These are phyloP conservation scores for Mechanitis mazaeus DNA, from an alignment of 2,888 invertebrate genomes.

Conservation along the genomic window DNA sequence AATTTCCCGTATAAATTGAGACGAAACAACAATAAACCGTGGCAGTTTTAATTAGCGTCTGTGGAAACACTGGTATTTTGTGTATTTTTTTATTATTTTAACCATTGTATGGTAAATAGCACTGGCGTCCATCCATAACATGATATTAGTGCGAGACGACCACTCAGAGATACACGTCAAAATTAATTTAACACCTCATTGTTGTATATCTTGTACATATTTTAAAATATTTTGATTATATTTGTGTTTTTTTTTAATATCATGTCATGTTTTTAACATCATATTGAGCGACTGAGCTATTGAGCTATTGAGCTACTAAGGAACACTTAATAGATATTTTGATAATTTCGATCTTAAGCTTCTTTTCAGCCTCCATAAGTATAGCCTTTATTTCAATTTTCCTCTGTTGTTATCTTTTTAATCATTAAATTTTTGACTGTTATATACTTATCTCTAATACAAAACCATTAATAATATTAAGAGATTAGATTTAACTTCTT, in stretches of 20 bases:
- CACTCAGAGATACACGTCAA: slow-evolving; percentile 12
- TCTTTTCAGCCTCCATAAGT: too few species aligned
- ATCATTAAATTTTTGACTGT: too few species aligned
- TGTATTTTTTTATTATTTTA: slow-evolving; percentile 54
- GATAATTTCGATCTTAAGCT: too few species aligned
- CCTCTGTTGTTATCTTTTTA: too few species aligned
- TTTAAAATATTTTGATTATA: too few species aligned
- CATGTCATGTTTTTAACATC: too few species aligned
- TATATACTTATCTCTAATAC: background rate
- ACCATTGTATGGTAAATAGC: slow-evolving; percentile 73
- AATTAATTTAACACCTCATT: slow-evolving; percentile 6
- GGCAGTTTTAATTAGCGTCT: slow-evolving; percentile 70
- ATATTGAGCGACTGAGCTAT: too few species aligned
- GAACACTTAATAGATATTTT: too few species aligned
- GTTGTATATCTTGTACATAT: background rate
- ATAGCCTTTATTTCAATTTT: too few species aligned
- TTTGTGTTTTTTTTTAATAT: too few species aligned
- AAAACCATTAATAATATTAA: background rate
- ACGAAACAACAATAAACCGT: slow-evolving; percentile 57
- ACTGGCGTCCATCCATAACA: slow-evolving; percentile 67
- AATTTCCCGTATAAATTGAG: slow-evolving; percentile 41
- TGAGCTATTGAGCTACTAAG: too few species aligned
- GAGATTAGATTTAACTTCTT: background rate
- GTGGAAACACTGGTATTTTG: slow-evolving; percentile 58
- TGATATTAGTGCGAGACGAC: slow-evolving; percentile 50